Conservation (phyloP, 2,113 vertebrate species). For the Diphyllodes magnificus region DNA sequence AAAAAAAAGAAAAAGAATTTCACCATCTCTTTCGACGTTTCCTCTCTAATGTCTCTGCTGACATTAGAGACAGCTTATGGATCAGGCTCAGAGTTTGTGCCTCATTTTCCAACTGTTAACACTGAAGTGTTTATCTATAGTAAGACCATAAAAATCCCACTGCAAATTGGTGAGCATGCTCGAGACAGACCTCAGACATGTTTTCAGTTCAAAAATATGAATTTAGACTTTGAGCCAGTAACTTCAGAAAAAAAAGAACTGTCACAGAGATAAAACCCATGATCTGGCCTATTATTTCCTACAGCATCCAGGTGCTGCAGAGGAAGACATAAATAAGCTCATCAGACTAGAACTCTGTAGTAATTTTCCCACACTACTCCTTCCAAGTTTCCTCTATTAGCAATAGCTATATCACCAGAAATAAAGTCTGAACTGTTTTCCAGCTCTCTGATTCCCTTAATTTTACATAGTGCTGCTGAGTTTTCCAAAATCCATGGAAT, state of each 20-base stretch:
- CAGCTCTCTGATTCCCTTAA: neutral
- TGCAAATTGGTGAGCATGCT: neutral
- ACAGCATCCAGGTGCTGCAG: neutral
- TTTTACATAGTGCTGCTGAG: neutral
- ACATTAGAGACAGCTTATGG: neutral
- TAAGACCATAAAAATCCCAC: neutral
- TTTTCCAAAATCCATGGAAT: neutral
- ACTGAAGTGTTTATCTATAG: neutral
- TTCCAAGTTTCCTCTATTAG: neutral
- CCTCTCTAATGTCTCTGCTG: neutral
- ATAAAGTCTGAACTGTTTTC: neutral
- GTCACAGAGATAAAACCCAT: neutral
- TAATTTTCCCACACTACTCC: neutral
- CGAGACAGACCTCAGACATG: neutral
- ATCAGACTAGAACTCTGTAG: neutral
- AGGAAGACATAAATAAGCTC: neutral
- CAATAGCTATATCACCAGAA: neutral
- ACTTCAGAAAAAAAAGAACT: neutral
- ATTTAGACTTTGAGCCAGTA: neutral
- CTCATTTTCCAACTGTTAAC: neutral
- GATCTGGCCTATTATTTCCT: neutral
- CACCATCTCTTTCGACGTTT: neutral
- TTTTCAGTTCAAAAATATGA: neutral
- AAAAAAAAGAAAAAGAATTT: neutral
- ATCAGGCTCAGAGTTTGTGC: neutral